Percentiles rank a stretch among this genome's conserved stretches.
These are phyloP conservation scores for Diploscapter pachys DNA, from an alignment of 1,140 invertebrate species.

Conservation along the genomic window DNA sequence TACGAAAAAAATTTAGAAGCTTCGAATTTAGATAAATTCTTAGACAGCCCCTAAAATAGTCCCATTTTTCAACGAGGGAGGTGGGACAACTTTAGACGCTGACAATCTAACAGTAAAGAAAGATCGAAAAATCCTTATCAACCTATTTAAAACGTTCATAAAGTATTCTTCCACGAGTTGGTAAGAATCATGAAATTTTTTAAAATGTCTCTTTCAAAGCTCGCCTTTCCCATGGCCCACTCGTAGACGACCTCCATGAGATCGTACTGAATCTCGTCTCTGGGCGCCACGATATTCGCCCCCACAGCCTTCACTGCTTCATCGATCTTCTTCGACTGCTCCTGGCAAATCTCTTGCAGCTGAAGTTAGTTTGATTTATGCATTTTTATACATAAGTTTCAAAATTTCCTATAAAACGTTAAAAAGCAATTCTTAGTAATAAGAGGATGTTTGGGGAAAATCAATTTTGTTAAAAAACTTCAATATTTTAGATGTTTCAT, in stretches of 20 bases:
- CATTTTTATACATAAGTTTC: not conserved
- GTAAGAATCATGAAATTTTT: not conserved
- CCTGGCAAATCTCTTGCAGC: constrained; percentile 61
- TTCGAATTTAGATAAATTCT: no score
- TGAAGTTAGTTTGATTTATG: constrained; percentile 56
- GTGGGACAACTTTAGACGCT: no score
- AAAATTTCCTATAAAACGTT: constrained; percentile 1
- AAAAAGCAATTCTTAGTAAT: no score
- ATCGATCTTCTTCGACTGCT: constrained; percentile 63
- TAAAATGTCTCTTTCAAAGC: constrained; percentile 56
- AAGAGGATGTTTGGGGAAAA: no score
- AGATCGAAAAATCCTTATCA: constrained; percentile 11
- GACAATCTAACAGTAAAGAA: no score
- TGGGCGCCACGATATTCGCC: constrained; percentile 19
- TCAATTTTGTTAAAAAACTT: no score
- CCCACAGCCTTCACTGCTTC: constrained; percentile 57
- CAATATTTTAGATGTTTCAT: no score
- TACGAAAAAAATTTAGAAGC: no score
- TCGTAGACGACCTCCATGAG: constrained; percentile 88
- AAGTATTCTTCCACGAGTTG: no score
- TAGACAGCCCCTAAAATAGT: no score
- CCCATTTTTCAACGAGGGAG: no score
- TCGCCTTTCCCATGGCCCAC: constrained; percentile 73
- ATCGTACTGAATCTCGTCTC: constrained; percentile 76
- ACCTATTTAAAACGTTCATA: no score